Evolutionary conservation across 1,140 invertebrate species (phyloP).

Genomic region (Hylaeus anthracinus): DNA sequence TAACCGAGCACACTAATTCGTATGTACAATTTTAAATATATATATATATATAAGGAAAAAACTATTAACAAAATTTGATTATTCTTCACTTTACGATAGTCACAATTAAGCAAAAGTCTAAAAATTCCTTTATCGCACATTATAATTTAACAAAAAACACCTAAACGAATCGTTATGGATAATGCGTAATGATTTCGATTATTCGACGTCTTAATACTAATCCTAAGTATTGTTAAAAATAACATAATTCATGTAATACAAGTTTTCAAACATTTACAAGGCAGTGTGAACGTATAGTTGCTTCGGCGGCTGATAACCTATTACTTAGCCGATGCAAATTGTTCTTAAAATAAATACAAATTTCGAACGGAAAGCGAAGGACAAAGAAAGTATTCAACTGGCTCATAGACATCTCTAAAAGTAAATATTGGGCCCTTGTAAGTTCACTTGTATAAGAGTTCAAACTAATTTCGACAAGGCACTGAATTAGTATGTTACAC

Average conservation of each 20-base stretch:
- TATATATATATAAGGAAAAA: neutral
- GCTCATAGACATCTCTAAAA: conserved; percentile 3
- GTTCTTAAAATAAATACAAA: neutral
- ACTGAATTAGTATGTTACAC: conserved; percentile 9
- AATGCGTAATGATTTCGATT: conserved; percentile 10
- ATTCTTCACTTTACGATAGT: neutral
- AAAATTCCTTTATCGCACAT: neutral
- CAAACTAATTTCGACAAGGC: conserved; percentile 8
- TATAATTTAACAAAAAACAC: conserved; percentile 1
- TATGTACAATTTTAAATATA: conserved; percentile 33
- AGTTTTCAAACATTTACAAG: conserved; percentile 30
- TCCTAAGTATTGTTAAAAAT: conserved; percentile 4
- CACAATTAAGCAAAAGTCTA: neutral
- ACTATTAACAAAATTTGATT: conserved; percentile 6
- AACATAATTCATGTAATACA: neutral
- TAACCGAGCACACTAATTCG: neutral
- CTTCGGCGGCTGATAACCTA: neutral
- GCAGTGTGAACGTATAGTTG: conserved; percentile 28
- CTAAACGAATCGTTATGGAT: neutral
- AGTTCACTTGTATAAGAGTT: neutral
- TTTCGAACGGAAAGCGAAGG: neutral
- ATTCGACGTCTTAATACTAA: conserved; percentile 7
- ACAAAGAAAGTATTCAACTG: conserved; percentile 4
- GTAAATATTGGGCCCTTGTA: conserved; percentile 4
- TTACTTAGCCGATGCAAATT: neutral